These are phyloP conservation scores for Graphium colonna DNA, from an alignment of 2,888 invertebrate species.

Conservation along the genomic window DNA sequence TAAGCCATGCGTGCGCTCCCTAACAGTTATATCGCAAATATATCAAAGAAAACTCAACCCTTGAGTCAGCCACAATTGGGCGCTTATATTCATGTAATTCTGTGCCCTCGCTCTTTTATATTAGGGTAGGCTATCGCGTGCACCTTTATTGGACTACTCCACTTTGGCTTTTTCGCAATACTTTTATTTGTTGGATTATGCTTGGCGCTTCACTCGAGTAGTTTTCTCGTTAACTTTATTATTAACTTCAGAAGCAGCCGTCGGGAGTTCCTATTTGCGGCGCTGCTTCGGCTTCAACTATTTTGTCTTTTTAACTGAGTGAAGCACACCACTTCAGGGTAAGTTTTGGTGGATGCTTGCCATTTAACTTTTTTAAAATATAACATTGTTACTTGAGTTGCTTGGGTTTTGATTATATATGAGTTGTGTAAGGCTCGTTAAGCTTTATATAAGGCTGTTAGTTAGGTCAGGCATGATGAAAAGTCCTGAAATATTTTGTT, in stretches of 20 bases:
- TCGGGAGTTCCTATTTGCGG: conserved; percentile 8
- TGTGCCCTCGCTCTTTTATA: background rate
- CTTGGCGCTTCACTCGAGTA: conserved; percentile 11
- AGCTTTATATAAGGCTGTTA: too few species aligned
- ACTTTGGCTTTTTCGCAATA: conserved; percentile 8
- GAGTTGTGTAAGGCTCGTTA: too few species aligned
- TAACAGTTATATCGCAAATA: background rate
- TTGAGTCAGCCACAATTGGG: background rate
- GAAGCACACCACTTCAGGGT: background rate
- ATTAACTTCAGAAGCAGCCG: conserved; percentile 17
- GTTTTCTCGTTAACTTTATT: conserved; percentile 22
- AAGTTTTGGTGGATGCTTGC: background rate
- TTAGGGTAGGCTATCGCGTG: conserved; percentile 2
- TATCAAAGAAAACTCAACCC: conserved; percentile 6
- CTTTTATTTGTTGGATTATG: conserved; percentile 19
- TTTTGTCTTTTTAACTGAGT: conserved; percentile 12
- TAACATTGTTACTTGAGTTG: background rate
- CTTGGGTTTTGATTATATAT: too few species aligned
- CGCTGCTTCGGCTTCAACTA: conserved; percentile 9
- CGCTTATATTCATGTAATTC: background rate
- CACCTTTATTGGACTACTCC: conserved; percentile 6
- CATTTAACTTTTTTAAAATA: background rate
- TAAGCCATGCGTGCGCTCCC: background rate
- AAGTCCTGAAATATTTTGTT: too few species aligned
- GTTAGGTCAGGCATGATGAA: too few species aligned